Conservation (phyloP, 2,888 invertebrate species). For the Cataglyphis altisquamis region DNA sequence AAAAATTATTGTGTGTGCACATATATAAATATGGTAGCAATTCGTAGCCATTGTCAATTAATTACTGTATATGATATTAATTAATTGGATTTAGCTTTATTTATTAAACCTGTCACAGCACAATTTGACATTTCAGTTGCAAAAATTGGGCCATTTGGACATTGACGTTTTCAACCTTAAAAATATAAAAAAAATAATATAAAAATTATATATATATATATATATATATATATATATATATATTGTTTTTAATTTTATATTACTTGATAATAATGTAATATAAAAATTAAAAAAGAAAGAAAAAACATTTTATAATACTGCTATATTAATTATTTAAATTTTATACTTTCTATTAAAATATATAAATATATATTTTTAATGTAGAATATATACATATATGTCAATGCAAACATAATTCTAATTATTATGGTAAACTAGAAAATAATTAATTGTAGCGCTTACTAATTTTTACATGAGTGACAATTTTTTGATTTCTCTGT, state of each 20-base stretch:
- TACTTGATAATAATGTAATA: background rate
- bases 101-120: background rate
- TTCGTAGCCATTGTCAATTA: background rate
- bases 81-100: background rate
- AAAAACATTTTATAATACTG: background rate
- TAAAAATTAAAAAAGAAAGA: background rate
- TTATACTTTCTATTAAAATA: background rate
- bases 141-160: background rate
- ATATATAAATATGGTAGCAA: background rate
- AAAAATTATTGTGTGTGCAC: background rate
- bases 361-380: background rate
- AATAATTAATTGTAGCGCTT: background rate
- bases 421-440: background rate
- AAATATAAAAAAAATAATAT: background rate
- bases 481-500: slow-evolving; percentile 4
- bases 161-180: background rate
- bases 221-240: background rate
- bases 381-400: background rate
- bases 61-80: slow-evolving; percentile 3
- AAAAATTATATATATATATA: background rate
- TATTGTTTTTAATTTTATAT: slow-evolving; percentile 8
- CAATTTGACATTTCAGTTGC: background rate
- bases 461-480: slow-evolving; percentile 2
- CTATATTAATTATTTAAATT: background rate
- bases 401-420: background rate